Evolutionary conservation across 64 coral and sea anemone genomes (phyloP).

Genomic region (Catalaphyllia jardinei): DNA sequence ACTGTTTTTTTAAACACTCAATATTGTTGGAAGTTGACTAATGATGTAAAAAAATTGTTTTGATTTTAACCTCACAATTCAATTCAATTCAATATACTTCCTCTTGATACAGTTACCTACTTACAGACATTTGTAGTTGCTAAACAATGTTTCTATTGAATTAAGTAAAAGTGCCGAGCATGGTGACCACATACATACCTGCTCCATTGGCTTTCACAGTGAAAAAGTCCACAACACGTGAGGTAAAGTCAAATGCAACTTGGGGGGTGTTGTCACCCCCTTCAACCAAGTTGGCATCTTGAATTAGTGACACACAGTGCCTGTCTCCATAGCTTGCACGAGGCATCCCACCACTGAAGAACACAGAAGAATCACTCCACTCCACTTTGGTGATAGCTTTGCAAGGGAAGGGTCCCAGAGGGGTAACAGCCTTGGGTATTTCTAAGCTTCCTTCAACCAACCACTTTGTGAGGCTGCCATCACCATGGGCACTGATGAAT

Average conservation of each 20-base stretch:
- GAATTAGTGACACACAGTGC: slow-evolving; percentile 90
- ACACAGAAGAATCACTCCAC: slow-evolving; percentile 77
- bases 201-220: slow-evolving; percentile 52
- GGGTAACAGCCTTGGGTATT: slow-evolving; percentile 81
- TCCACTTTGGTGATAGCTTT: slow-evolving; percentile 98
- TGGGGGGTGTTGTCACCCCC: slow-evolving; percentile 67
- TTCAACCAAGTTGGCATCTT: slow-evolving; percentile 57
- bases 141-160: too few species aligned
- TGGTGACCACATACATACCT: too few species aligned
- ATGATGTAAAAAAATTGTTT: background rate
- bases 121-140: too few species aligned
- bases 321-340: slow-evolving; percentile 94
- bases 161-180: too few species aligned
- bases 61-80: background rate
- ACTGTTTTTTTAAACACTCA: too few species aligned
- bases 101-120: too few species aligned
- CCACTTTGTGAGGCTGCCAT: slow-evolving; percentile 95
- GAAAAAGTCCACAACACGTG: slow-evolving; percentile 89
- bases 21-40: background rate
- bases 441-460: slow-evolving; percentile 53
- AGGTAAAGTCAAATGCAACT: slow-evolving; percentile 94
- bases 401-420: slow-evolving; percentile 91
- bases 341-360: slow-evolving; percentile 96
- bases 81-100: too few species aligned
- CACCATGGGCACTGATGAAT: slow-evolving; percentile 94